Base-by-base conservation (phyloP, 2,888 invertebrate species). In the Scrobipalpa atriplicella region DNA sequence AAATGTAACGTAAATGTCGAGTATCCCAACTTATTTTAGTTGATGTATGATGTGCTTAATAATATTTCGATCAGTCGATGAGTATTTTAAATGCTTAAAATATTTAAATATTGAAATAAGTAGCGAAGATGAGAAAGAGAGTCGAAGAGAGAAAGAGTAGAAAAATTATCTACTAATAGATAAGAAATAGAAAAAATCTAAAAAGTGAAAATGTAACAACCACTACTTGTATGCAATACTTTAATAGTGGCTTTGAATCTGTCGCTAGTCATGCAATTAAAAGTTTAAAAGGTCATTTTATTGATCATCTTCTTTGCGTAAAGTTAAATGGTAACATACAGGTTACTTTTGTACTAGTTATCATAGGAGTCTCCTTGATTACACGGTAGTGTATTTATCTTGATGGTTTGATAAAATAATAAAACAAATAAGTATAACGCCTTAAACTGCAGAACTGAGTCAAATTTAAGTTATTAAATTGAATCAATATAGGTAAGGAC, bases 121-220 rank as follows among this genome's bases (percentile, higher is more conserved):
- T 41, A 56, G 51, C 54, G 39, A 19, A 64, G 47, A 38, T 54
- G 39, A 52, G 10, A 58, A 51, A 19, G 18, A 56, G 39, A 54
- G 19, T 54, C 19, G 3, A 54, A 56, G 19, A 41, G 16, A 61
- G 62, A 82, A 76, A 78, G 75, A 80, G 72, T 73, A 80, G 78
- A 64, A 41, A 21, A 56, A 56, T 82, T 75, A 77, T 75, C 85
- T 89, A 89, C 82, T 79, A 78, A 84, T 13, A 18, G 43, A 81
- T 84, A 88, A 89, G 88, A 88, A 90, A 90, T 90, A 88, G 85
- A 87, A 81, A 87, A 81, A 84, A 78, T 84, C 78, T 79, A 82
- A 81, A 76, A 69, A 79, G 73, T 79, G 78, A 71, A 72, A 73
- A 72, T 70, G 71, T 56, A 29, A 19, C 71, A 71, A 70, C 73